A percentile compares a stretch with the other conserved stretches of the same genome.
phyloP scores from a whole-genome alignment of 2,797 vertebrate genomes.

The Pipistrellus pygmaeus region DNA sequence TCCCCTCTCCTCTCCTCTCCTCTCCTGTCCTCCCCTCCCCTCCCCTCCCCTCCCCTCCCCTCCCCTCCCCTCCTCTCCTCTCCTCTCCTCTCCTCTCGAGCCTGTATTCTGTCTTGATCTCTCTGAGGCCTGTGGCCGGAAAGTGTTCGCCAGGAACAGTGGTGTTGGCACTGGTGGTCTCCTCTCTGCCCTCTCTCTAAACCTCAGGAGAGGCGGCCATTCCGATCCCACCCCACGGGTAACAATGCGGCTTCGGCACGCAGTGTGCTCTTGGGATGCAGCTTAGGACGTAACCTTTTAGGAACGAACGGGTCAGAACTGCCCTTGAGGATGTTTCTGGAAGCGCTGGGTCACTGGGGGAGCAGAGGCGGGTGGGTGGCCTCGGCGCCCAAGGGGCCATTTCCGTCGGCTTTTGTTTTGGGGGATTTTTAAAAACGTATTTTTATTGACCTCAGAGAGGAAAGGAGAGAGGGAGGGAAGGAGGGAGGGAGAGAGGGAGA shows the following conservation, averaged over 20 bases:
- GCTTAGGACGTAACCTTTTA: too few species aligned
- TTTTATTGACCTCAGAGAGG: too few species aligned
- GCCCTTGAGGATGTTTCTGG: background rate
- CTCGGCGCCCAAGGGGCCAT: background rate
- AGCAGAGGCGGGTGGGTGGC: background rate
- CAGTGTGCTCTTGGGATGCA: background rate
- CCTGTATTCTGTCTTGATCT: background rate
- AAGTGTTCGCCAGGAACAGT: background rate
- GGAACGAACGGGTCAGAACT: background rate
- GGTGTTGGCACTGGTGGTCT: too few species aligned
- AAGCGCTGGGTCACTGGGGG: background rate
- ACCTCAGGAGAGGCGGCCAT: background rate
- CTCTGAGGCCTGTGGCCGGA: background rate
- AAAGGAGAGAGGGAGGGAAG: too few species aligned
- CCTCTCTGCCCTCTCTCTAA: background rate
- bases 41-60: too few species aligned
- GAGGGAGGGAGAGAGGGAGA: too few species aligned
- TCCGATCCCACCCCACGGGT: background rate
- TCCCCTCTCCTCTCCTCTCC: too few species aligned
- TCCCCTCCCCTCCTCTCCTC: too few species aligned
- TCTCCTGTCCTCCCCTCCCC: too few species aligned
- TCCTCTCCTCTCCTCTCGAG: too few species aligned
- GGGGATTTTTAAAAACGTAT: background rate
- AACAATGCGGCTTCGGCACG: accelerated
- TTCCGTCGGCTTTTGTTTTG: background rate